Evolutionary conservation across 2,888 invertebrate species (phyloP).

Genomic region (Drosophila greeni): DNA sequence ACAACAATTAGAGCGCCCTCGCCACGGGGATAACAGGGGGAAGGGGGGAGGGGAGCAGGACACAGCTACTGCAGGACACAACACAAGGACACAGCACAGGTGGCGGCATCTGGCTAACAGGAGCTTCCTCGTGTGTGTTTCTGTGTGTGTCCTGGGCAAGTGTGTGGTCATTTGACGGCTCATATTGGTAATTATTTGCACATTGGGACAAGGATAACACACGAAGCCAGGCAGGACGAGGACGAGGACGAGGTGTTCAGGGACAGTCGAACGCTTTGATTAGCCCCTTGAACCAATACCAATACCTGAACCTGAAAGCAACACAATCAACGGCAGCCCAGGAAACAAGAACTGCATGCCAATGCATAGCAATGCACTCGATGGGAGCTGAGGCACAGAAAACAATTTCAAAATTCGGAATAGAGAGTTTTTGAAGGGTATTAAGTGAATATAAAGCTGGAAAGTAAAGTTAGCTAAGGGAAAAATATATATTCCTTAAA

Average conservation of each 20-base stretch:
- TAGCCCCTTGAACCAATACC: constrained; percentile 31
- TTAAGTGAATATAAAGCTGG: background rate
- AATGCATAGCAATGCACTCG: constrained; percentile 33
- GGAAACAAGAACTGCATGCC: constrained; percentile 39
- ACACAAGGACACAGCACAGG: constrained; percentile 21
- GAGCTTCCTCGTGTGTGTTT: constrained; percentile 27
- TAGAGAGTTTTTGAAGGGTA: no score
- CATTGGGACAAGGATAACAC: constrained; percentile 40
- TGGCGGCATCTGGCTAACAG: constrained; percentile 60
- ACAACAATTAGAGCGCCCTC: constrained; percentile 38
- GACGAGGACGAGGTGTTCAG: constrained; percentile 21
- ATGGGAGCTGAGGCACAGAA: constrained; percentile 5
- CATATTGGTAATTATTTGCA: constrained; percentile 69
- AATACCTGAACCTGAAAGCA: constrained; percentile 8
- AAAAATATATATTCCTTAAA: no score
- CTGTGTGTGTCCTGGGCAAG: constrained; percentile 32
- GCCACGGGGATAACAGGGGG: constrained; percentile 36
- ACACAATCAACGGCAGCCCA: constrained; percentile 24
- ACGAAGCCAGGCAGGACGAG: constrained; percentile 9
- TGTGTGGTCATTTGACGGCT: constrained; percentile 58
- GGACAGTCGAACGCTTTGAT: constrained; percentile 52
- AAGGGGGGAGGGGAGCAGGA: constrained; percentile 7
- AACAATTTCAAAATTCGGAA: background rate
- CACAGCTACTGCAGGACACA: constrained; percentile 10
- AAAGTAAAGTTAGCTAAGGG: background rate